phyloP scores from a whole-genome alignment of 2,113 vertebrate genomes.

The Hypocryptadius cinnamomeus region DNA sequence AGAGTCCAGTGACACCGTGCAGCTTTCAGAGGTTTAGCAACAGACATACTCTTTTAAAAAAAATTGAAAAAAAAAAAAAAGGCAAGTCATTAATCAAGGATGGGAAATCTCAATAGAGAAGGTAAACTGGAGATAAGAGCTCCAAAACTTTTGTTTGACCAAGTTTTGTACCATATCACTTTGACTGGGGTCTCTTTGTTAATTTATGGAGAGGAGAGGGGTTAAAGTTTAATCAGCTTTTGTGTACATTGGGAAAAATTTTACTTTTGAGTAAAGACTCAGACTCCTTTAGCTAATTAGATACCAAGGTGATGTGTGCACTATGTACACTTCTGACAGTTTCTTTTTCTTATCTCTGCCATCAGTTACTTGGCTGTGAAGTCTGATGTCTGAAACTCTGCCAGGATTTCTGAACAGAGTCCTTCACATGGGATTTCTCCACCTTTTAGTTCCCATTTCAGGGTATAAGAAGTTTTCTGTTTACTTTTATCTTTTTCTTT shows the following conservation, averaged over 20 bases:
- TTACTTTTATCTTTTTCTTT: background rate
- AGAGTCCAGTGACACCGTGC: rapidly evolving
- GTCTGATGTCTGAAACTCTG: background rate
- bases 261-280: background rate
- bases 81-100: background rate
- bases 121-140: background rate
- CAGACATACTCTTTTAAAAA: background rate
- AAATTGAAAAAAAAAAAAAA: background rate
- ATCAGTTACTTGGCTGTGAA: background rate
- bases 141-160: background rate
- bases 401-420: background rate
- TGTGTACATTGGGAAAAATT: background rate
- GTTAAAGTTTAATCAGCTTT: background rate
- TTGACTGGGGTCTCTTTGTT: background rate
- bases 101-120: background rate
- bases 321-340: background rate
- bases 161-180: background rate
- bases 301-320: background rate
- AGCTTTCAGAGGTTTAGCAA: background rate
- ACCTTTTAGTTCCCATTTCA: background rate
- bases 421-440: background rate
- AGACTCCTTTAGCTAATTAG: background rate
- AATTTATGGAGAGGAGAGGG: background rate
- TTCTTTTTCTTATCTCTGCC: background rate
- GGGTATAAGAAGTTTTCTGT: background rate